Conservation (phyloP, 2,797 vertebrate species). For the Hydrophis major region DNA sequence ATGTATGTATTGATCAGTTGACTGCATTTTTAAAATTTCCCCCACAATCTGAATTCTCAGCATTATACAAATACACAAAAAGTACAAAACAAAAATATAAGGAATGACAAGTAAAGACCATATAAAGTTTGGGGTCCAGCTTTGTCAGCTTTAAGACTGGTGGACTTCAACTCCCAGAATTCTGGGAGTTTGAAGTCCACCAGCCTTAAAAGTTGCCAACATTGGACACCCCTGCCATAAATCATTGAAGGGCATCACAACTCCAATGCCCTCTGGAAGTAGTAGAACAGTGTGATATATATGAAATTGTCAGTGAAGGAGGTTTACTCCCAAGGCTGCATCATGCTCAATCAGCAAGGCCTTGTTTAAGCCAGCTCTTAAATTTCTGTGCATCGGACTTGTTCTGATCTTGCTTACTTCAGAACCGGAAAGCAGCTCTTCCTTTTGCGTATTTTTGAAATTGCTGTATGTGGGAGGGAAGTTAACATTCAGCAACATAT, state of each 20-base stretch:
- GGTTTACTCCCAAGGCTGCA: not conserved
- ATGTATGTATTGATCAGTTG: not conserved
- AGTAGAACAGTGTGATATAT: not conserved
- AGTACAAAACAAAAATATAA: not conserved
- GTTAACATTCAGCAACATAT: not conserved
- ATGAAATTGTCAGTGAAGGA: not conserved
- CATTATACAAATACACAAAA: not conserved
- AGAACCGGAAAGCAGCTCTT: not conserved
- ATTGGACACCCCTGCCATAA: not conserved
- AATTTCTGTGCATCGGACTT: not conserved
- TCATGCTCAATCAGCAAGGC: not conserved
- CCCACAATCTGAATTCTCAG: not conserved
- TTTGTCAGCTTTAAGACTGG: not conserved
- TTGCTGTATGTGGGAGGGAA: not conserved
- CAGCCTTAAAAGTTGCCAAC: not conserved
- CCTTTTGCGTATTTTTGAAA: not conserved
- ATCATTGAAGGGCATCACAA: not conserved
- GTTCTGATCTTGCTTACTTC: not conserved
- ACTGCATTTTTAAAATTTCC: not conserved
- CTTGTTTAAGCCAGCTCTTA: not conserved
- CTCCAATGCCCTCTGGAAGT: not conserved
- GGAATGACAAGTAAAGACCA: not conserved
- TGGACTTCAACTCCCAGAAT: too few species aligned
- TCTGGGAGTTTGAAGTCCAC: not conserved
- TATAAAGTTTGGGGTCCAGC: not conserved